Conservation (phyloP, 2,797 vertebrate species). For the Phrynocephalus forsythii region DNA sequence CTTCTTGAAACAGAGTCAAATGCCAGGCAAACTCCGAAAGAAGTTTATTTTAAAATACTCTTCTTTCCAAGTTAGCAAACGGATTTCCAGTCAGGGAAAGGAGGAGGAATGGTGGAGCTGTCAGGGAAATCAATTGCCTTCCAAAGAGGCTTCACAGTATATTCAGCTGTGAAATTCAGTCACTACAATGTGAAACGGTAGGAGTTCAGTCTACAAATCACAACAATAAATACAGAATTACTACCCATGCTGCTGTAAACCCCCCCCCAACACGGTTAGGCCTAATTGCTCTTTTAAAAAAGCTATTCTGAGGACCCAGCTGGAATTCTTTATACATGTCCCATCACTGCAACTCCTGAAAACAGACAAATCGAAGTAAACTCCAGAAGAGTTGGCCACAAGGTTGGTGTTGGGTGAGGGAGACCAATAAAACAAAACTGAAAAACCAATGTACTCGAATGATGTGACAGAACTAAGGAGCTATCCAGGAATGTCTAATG, state of each 20-base stretch:
- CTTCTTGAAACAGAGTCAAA: not conserved
- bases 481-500: not conserved
- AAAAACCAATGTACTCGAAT: not conserved
- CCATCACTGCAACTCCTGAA: not conserved
- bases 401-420: not conserved
- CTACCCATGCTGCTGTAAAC: not conserved
- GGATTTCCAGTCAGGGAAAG: not conserved
- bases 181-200: conserved; percentile 19
- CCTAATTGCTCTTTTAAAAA: conserved; percentile 24
- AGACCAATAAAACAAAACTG: not conserved
- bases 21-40: not conserved
- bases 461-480: not conserved
- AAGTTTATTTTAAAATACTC: not conserved
- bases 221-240: conserved; percentile 12
- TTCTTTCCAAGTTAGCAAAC: not conserved
- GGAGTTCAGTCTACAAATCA: conserved; percentile 16
- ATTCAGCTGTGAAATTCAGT: conserved; percentile 11
- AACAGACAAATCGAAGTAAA: conserved; percentile 8
- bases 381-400: not conserved
- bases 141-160: conserved; percentile 12
- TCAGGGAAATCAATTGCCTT: conserved; percentile 9
- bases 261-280: not conserved
- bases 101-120: not conserved
- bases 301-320: conserved; percentile 16
- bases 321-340: conserved; percentile 1